A percentile compares a stretch with the other conserved stretches of the same genome.
phyloP scores from a whole-genome alignment of 1,140 invertebrate genomes.

The Heliothis virescens region DNA sequence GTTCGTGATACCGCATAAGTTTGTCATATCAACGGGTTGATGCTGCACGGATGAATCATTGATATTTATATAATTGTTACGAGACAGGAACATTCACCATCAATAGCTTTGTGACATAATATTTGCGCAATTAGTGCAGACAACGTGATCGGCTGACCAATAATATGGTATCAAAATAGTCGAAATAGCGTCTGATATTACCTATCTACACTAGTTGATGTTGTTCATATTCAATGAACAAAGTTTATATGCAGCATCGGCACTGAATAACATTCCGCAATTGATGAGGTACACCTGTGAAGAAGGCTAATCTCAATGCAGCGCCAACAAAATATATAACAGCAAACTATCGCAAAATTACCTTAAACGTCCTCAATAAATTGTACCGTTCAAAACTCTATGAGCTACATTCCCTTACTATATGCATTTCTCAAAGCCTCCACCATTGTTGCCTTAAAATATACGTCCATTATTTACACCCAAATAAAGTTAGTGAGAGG shows the following conservation, averaged over 20 bases:
- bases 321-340: background rate
- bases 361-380: background rate
- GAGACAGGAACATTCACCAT: background rate
- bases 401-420: background rate
- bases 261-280: no score
- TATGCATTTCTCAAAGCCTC: conserved; percentile 6
- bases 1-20: conserved; percentile 24
- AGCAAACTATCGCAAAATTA: no score
- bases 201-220: no score
- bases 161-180: no score
- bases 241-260: no score
- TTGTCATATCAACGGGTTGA: background rate
- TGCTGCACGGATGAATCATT: background rate
- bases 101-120: background rate
- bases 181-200: no score
- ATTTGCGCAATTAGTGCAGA: no score
- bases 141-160: no score
- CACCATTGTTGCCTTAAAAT: conserved; percentile 23
- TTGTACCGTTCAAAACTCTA: background rate
- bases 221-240: no score
- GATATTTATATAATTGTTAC: background rate
- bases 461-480: conserved; percentile 25
- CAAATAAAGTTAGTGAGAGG: conserved; percentile 28
- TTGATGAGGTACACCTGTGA: no score
- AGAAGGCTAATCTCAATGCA: background rate